Base-by-base conservation (phyloP, 2,888 invertebrate species). In the Danaus chrysippus region DNA sequence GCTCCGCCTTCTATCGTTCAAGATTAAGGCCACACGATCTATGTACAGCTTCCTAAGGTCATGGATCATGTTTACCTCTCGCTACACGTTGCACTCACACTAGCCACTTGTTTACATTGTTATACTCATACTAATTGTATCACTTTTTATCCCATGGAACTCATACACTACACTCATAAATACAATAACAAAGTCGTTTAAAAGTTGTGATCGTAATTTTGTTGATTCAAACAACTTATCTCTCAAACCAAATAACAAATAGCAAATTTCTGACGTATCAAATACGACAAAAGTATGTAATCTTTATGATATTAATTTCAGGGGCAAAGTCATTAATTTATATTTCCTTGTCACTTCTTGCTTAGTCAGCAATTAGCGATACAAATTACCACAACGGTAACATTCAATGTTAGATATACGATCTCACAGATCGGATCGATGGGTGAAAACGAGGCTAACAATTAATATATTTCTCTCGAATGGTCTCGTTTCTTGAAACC, bases 11-110 rank as follows among this genome's bases (percentile, higher is more conserved):
- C 79, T 87, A 89, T 88, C 89, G 88, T 89, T 90, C 90, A 90
- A 90, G 90, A 87, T 82, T 86, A 88, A 89, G 90, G 90, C 85
- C 88, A 74, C 73, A 70, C 76, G 75, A 73, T 76, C 79, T 78
- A 79, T 68, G 63, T 57, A 63, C 49, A 68, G 70, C 74, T 69
- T 70, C 71, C 69, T 74, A 70, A 74, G 71, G 73, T 74, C 71
- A 69, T 66, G 63, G 67, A 61, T 63, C 67, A 57, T 71, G 69
- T 70, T 65, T 70, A 66, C 63, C 62, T 68, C 57, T 64, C 56
- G 62, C 23, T 58, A 57, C 59, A 64, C 54, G 55, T 62, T 62
- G 53, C 49, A 64, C 46, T 58, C 41, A 54, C 44, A 60, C 44
- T 56, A 19, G 3, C 34, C 42, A n/a, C 19, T 52, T 59, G 61